Evolutionary conservation across 2,888 invertebrate genomes (phyloP).

Genomic region (Chironomus riparius): DNA sequence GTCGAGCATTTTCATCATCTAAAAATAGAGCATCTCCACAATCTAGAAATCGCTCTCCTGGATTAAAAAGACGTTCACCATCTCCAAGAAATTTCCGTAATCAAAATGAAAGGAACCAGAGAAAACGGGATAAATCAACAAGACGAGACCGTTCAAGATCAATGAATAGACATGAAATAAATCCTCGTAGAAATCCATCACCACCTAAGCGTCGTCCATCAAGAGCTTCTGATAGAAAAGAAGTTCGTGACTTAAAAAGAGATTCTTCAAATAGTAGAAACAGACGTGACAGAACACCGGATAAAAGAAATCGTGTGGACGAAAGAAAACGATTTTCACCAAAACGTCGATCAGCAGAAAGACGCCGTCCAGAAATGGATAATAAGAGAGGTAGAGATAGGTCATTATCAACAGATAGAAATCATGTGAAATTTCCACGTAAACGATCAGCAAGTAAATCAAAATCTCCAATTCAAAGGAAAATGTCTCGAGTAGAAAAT

Average conservation of each 20-base stretch:
- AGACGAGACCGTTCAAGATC: background rate
- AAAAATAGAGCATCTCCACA: too few species aligned
- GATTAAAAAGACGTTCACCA: too few species aligned
- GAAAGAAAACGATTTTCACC: slow-evolving; percentile 20
- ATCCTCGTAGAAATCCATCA: background rate
- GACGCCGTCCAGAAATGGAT: background rate
- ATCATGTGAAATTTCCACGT: slow-evolving; percentile 26
- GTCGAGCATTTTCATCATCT: background rate
- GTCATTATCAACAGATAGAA: background rate
- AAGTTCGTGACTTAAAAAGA: background rate
- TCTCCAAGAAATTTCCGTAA: too few species aligned
- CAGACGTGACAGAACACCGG: slow-evolving; percentile 23
- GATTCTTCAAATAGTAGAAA: slow-evolving; percentile 27
- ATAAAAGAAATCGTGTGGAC: slow-evolving; percentile 10
- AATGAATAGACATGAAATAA: background rate
- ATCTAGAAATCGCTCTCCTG: too few species aligned
- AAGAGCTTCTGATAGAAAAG: background rate
- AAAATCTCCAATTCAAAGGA: slow-evolving; percentile 28
- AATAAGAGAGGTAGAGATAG: slow-evolving; percentile 26
- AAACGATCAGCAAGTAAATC: slow-evolving; percentile 29
- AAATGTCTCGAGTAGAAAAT: slow-evolving; percentile 27
- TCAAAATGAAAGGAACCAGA: too few species aligned
- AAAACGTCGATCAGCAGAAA: background rate
- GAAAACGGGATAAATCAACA: too few species aligned
- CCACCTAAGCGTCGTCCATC: slow-evolving; percentile 24